Conservation (phyloP, 2,888 invertebrate species). For the Aphodius granarius region DNA sequence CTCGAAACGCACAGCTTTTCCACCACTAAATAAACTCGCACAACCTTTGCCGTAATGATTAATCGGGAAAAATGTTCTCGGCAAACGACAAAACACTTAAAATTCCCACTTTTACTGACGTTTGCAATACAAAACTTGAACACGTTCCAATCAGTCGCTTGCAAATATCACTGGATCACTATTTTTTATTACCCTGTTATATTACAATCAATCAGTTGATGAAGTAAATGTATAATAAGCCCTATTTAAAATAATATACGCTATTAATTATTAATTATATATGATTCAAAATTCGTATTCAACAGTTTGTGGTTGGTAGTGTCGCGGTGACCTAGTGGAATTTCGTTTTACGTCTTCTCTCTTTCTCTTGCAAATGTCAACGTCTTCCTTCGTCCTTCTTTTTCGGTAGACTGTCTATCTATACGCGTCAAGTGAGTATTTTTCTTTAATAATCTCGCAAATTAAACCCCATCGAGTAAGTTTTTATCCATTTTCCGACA, state of each 20-base stretch:
- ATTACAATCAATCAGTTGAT: too few species aligned
- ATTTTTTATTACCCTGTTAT: too few species aligned
- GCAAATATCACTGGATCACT: too few species aligned
- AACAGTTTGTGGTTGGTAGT: too few species aligned
- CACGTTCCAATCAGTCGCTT: too few species aligned
- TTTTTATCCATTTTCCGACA: neutral
- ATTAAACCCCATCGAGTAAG: neutral
- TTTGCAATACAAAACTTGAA: neutral
- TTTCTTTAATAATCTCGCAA: conserved; percentile 2
- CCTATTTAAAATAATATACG: too few species aligned
- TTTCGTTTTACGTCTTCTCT: neutral
- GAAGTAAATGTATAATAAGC: too few species aligned
- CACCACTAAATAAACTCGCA: neutral
- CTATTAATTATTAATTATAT: too few species aligned
- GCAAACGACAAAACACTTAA: neutral
- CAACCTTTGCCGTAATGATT: neutral
- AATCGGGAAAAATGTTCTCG: neutral
- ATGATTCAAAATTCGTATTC: too few species aligned
- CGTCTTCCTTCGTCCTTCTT: conserved; percentile 5
- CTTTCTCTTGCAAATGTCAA: neutral
- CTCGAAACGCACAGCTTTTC: neutral
- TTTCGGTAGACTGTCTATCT: conserved; percentile 3
- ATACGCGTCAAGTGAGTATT: conserved; percentile 9
- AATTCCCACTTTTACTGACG: neutral
- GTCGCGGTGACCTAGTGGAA: neutral